Evolutionary conservation across 2,797 vertebrate species (phyloP), one percentile per base, ranked within the genome.

Genomic region (Danio choprae): DNA sequence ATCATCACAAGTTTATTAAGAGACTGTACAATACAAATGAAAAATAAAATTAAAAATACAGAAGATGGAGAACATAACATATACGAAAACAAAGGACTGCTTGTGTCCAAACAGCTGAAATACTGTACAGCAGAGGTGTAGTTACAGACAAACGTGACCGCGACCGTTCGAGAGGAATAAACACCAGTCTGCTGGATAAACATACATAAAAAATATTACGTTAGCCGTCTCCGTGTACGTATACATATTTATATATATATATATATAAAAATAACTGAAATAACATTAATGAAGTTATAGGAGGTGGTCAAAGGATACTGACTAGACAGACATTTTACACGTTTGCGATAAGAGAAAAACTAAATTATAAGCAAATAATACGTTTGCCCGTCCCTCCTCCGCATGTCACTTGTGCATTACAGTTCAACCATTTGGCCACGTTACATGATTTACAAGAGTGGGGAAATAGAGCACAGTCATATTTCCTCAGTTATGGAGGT

Each of bases 1-100:
- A 81, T 95, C 94, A 95, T 97, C 96, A 98, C 97, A 97, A 95
- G 94, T 98, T 99, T 99, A 98, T 99, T 98, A 96, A 97, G 96
- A 98, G 96, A 97, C 96, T 97, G 95, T 97, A 98, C 96, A 98
- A 96, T 98, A 98, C 95, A 96, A 98, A 97, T 94, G 94, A 95
- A 97, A 94, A 96, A 97, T 95, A 96, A 97, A 96, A 95, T 95
- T 92, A 97, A 92, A 95, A 97, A 96, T 96, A 96, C 95, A 97
- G 94, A 96, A 29, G 93, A 95, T 95, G 94, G 94, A 95, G 92
- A 96, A 98, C 95, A 96, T 96, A 95, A 96, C 96, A 68, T 65
- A 43, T 38, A 48, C 16, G 95, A 94, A 96, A 93, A 94, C 95
- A 95, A 95, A 91, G 88, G 91, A 91, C 89, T 93, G 87, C 60